Conservation (phyloP, 2,797 vertebrate species). For the Notamacropus eugenii region DNA sequence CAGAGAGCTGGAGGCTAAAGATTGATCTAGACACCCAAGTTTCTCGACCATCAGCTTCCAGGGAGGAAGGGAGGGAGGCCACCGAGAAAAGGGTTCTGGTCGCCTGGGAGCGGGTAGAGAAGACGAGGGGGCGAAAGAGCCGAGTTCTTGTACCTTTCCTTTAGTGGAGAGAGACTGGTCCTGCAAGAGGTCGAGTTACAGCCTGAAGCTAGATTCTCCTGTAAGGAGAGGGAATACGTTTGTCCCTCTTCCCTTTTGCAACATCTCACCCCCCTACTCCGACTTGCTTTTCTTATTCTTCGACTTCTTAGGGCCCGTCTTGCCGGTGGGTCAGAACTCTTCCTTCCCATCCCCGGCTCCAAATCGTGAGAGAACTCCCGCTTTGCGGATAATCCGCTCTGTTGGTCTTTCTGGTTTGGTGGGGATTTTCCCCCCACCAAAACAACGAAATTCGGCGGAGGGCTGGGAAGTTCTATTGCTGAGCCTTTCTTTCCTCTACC, state of each 20-base stretch:
- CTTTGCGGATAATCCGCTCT: neutral
- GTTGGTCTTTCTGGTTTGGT: neutral
- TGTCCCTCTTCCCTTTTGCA: neutral
- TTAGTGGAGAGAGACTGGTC: too few relatives aligned
- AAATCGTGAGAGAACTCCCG: neutral
- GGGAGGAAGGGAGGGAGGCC: neutral
- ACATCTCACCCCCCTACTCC: neutral
- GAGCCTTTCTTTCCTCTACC: neutral
- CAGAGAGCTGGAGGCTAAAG: neutral
- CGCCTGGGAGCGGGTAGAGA: neutral
- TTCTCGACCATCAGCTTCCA: neutral
- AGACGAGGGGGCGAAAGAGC: neutral
- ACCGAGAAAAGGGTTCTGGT: neutral
- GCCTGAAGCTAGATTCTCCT: neutral
- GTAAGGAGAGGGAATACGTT: neutral
- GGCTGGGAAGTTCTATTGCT: neutral
- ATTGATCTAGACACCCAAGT: neutral
- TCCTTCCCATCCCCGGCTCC: slow-evolving; percentile 26
- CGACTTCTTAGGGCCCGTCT: neutral
- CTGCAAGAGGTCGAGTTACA: neutral
- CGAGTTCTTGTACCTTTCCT: neutral
- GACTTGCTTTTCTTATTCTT: neutral
- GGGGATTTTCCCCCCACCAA: neutral
- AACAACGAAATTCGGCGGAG: neutral
- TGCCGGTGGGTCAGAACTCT: neutral